Conservation (phyloP, 2,113 vertebrate genomes). For the Rallus limicola region DNA sequence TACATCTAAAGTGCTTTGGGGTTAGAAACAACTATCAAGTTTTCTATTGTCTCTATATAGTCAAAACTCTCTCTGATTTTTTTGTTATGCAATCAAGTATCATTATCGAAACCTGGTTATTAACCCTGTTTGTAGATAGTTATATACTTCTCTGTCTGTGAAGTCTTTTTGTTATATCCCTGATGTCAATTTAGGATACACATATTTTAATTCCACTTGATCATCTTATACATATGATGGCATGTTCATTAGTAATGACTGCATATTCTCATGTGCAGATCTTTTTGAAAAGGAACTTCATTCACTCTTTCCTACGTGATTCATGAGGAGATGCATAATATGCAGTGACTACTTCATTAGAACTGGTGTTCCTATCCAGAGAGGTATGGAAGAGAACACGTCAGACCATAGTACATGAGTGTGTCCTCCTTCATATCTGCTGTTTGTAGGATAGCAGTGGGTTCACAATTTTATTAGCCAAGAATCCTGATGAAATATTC, state of each 20-base stretch:
- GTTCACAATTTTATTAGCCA: not conserved
- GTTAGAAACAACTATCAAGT: not conserved
- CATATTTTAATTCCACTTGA: not conserved
- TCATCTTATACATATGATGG: not conserved
- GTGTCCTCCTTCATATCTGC: not conserved
- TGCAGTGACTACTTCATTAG: not conserved
- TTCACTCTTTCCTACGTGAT: not conserved
- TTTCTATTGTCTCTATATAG: not conserved
- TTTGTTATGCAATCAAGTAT: not conserved
- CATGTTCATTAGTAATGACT: not conserved
- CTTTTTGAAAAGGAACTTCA: not conserved
- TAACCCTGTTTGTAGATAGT: not conserved
- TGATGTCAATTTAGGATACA: not conserved
- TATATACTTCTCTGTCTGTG: not conserved
- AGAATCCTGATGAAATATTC: not conserved
- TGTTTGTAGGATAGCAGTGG: not conserved
- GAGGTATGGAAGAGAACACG: not conserved
- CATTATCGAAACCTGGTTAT: not conserved
- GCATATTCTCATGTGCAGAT: not conserved
- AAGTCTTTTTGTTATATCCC: not conserved
- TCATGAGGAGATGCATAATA: not conserved
- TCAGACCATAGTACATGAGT: not conserved
- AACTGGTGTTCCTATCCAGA: not conserved
- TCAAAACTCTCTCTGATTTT: not conserved
- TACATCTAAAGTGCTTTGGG: not conserved